phyloP scores from a whole-genome alignment of 2,888 invertebrate species.

The Coremacera marginata region DNA sequence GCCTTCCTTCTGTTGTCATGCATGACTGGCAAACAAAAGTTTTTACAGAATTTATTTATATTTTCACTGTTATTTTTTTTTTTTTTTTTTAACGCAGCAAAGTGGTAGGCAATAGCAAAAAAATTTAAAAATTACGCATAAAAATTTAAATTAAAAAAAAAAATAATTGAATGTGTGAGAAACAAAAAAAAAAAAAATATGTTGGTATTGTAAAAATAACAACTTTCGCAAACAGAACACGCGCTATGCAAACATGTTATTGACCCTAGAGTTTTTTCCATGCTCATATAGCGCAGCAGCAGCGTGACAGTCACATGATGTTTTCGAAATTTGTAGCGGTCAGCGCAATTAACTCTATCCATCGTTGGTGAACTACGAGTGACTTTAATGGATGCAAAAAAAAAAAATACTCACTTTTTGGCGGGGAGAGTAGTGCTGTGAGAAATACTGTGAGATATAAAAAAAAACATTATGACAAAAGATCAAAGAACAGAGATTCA shows the following conservation, averaged over 20 bases:
- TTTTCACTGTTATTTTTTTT: neutral
- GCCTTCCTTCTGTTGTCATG: neutral
- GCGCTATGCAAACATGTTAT: neutral
- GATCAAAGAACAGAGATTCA: no score
- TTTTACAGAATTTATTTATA: neutral
- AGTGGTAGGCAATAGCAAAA: neutral
- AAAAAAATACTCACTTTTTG: neutral
- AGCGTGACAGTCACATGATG: neutral
- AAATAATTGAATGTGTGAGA: neutral
- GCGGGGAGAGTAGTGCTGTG: neutral
- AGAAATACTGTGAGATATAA: no score
- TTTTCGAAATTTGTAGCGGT: no score
- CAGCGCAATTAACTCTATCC: no score
- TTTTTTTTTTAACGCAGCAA: neutral
- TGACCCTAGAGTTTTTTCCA: neutral
- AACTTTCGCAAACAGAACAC: neutral
- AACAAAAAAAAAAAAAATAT: no score
- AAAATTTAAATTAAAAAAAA: neutral
- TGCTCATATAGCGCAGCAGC: neutral
- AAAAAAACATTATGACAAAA: no score
- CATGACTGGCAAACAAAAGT: constrained; percentile 1
- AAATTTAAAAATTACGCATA: constrained; percentile 1
- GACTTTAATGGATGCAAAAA: neutral
- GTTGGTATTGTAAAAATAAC: neutral
- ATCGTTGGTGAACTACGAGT: no score